Evolutionary conservation across 2,888 invertebrate genomes (phyloP), one percentile per base, ranked within the genome.

Genomic region (Pinctada fucata): DNA sequence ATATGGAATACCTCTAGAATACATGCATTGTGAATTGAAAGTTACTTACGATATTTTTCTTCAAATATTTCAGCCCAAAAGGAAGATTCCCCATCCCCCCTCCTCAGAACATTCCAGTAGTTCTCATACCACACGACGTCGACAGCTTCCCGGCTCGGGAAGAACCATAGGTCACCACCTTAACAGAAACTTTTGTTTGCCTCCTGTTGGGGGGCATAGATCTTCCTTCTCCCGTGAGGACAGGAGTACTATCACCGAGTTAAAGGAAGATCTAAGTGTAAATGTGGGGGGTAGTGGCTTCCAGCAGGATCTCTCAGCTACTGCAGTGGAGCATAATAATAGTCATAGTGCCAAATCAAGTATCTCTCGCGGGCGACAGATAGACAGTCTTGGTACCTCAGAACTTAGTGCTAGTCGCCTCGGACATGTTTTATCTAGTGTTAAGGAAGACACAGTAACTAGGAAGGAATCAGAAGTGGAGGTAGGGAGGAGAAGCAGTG

Each of bases 111-210:
- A 87, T 64, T 82, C 88, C 48, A 84, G 84, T 70, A 82, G 84
- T 68, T 83, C 86, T 71, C 71, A 80, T 51, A 82, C 83, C 48
- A 82, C 88, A 65, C 81, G 88, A 65, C 84, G 87, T 68, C 88
- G 88, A 63, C 84, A 88, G 64, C 84, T 88, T 4, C 81, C 87
- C 63, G 86, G 84, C 70, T 84, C 87, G 63, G 86, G 86, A 69
- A 84, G 85, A 52, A 83, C 85, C n/a, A 80, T 86, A 45, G 85
- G 86, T 78, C 86, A 86, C 69, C 82, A 85, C 31, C 82, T 91
- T 49, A 91, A 91, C 81, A 86, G 87, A 76, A 91, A 90, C 79
- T 82, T 87, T 31, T 90, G 91, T 83, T 86, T 92, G 75, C 92
- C 92, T 5, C 91, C 92, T 8, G 90, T 91, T 3, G 90, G 90